Evolutionary conservation across 2,888 invertebrate genomes (phyloP), one percentile per base, ranked within the genome.

Genomic region (Heliconius hortense): DNA sequence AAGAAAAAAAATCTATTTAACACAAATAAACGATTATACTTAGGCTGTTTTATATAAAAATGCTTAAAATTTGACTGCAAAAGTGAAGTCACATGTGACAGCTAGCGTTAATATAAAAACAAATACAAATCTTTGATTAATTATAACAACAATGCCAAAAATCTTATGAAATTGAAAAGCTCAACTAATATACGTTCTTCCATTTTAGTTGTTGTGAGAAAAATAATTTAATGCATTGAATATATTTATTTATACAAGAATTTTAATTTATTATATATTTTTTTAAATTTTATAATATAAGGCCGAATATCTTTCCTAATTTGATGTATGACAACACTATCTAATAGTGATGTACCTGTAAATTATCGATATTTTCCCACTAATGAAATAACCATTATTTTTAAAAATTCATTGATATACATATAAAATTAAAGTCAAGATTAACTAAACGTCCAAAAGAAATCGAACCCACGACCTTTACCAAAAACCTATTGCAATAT

Each of bases 241-340:
- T 24, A n/a, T 24, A 56, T 56, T 56, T 69, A 69, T 69, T 56
- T 56, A 11, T 15, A 69, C 69, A 69, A 69, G 56, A 69, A 69
- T 56, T 24, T 69, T 69, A 69, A 69, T 69, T 35, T 69, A 56
- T 69, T 31, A 31, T 53, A 35, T 35, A 56, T 35, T 69, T 56
- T 31, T 21, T 15, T 56, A 35, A 31, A 56, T n/a, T 31, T 21
- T n/a, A 31, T 56, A 31, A 31, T 69, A 69, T 39, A 39, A 56
- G n/a, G 60, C 59, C 10, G 15, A 26, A 59, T 71, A 18, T 71
- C 60, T 71, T 60, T 26, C 39, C 31, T 35, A 28, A 56, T 56
- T n/a, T n/a, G 24, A 68, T 48, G 5, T 70, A 15, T 53, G 26
- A 64, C 73, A 60, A 69, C 68, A 74, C 63, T 53, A 24, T 5